Base-by-base conservation (phyloP, 1,140 invertebrate genomes). In the Brachionus asplanchnoidis region DNA sequence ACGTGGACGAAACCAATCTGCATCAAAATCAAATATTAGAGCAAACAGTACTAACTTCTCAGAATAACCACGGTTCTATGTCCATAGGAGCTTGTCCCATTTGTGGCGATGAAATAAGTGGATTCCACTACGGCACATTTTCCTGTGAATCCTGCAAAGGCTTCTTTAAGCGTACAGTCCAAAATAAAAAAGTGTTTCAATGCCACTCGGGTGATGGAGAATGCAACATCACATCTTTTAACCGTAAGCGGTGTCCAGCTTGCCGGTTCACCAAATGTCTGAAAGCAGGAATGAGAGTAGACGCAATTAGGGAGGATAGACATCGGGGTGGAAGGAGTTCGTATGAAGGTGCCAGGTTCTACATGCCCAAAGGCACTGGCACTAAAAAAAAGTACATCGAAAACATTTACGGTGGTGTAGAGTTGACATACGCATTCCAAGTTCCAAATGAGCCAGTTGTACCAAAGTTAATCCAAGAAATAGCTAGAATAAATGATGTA, bases 201-300 rank as follows among this genome's bases (percentile, higher is more conserved):
- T 99, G 97, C 89, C 92, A 97, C 66, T 40, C 60, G 1, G 92
- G 95, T 65, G 93, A 93, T 14, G 92, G 95, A 68, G 93, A 93
- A 79, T 98, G 97, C 90, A 94, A 95, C 3, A 94, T 97, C 14
- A 95, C 88, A 36, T 94, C 97, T 11, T 94, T 94, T 7, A 97
- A 95, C 28, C 91, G 97, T 40, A 98, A 99, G 88, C 97, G 98
- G 88, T 98, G 97, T 88, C 96, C 96, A 0, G 95, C 95, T 14
- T 99, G 97, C 89, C 92, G 97, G n/a, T 98, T 98, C 88, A 94
- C 97, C 84, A 97, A 97, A 90, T 99, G 97, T 90, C 92, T 98
- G 14, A 93, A 94, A 28, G 95, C 94, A 89, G 97, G 97, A 46
- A 98, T 98, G 97, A 97, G 97, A 89, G 90, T 98, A 20, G 96